Conservation (phyloP, 2,888 invertebrate species). For the Heliconius erato region DNA sequence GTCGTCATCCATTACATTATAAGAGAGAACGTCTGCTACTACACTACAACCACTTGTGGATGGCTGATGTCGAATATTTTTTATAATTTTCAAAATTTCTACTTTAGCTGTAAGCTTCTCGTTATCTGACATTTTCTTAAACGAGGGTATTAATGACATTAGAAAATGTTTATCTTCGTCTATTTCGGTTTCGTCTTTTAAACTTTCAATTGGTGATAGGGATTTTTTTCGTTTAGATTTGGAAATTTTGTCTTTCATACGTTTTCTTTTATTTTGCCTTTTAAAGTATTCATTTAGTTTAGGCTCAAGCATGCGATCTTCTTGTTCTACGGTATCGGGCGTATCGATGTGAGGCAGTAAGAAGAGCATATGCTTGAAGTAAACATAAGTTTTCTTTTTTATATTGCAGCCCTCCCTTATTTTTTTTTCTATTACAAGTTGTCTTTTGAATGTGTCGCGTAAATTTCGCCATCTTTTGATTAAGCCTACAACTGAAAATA, state of each 20-base stretch:
- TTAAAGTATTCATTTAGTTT: constrained; percentile 49
- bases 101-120: constrained; percentile 64
- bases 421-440: constrained; percentile 57
- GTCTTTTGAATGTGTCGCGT: constrained; percentile 63
- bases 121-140: constrained; percentile 62
- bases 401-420: constrained; percentile 54
- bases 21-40: constrained; percentile 31
- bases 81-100: constrained; percentile 64
- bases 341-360: constrained; percentile 58
- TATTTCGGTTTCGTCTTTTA: constrained; percentile 43
- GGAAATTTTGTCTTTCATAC: constrained; percentile 2
- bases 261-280: constrained; percentile 31
- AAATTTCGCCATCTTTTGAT: constrained; percentile 66
- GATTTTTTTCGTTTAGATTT: not conserved
- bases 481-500: constrained; percentile 57
- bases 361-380: constrained; percentile 65
- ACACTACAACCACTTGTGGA: constrained; percentile 19
- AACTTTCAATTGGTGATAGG: not conserved
- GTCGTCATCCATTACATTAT: constrained; percentile 21
- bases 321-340: constrained; percentile 25
- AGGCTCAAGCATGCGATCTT: constrained; percentile 42
- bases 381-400: constrained; percentile 61
- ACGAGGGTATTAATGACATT: constrained; percentile 63
- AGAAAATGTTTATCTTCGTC: constrained; percentile 66
- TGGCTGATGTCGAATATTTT: constrained; percentile 50